Percentiles rank a stretch among this genome's conserved stretches.
phyloP scores from a whole-genome alignment of 2,113 vertebrate genomes.

The Catagonus wagneri region DNA sequence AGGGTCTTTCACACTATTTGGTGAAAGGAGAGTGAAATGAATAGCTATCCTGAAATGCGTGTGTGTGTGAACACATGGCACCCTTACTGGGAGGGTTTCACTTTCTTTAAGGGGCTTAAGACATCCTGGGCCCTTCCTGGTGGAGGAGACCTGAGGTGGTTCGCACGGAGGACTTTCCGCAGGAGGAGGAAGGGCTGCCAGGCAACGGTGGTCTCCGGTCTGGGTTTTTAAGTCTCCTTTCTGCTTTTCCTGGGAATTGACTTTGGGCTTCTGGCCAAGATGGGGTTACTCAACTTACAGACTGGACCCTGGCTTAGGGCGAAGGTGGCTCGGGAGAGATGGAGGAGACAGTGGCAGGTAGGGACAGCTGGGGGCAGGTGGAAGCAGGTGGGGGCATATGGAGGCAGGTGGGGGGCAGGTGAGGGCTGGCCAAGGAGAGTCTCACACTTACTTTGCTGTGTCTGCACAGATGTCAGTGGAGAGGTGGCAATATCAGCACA shows the following conservation, averaged over 20 bases:
- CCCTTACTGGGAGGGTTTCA: accelerated
- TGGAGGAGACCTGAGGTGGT: background rate
- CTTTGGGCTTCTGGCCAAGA: background rate
- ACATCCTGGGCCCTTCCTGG: accelerated
- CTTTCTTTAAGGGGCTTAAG: background rate
- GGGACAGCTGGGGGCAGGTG: background rate
- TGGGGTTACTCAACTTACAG: accelerated
- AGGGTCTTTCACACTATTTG: background rate
- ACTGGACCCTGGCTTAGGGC: accelerated
- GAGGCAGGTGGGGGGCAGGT: accelerated
- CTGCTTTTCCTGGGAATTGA: background rate
- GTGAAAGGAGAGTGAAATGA: background rate
- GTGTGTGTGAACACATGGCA: accelerated
- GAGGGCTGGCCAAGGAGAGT: accelerated
- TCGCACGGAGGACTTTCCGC: too few species aligned
- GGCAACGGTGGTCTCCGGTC: accelerated
- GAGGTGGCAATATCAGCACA: accelerated
- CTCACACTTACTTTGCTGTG: accelerated
- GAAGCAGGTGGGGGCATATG: background rate
- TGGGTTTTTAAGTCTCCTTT: background rate
- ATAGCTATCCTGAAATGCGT: background rate
- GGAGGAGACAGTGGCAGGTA: too few species aligned
- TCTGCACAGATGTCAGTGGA: accelerated
- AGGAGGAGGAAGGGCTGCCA: accelerated
- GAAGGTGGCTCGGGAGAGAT: accelerated